Evolutionary conservation across 2,797 vertebrate species (phyloP), one percentile per base, ranked within the genome.

Genomic region (Myripristis jacobus): DNA sequence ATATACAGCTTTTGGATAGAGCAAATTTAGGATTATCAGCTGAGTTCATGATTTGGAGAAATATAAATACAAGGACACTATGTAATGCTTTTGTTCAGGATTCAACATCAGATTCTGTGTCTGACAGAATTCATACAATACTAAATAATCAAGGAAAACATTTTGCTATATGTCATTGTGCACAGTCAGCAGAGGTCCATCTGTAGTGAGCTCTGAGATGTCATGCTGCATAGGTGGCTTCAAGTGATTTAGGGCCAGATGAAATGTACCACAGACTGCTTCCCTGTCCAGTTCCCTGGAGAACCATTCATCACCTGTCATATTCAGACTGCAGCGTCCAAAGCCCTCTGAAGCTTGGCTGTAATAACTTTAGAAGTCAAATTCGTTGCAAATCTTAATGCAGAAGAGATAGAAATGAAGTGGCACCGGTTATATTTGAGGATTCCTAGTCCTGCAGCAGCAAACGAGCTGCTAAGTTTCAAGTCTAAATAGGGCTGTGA

Each of bases 171-270:
- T 63, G 44, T 25, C 11, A 8, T 60, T 19, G 54, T 15, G 67
- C 31, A 38, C 65, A 79, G 66, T 76, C 0, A 2, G 51, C 50
- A 54, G 19, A 67, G 6, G 60, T 61, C 27, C 34, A 50, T 44
- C 27, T 47, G 54, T 73, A 24, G 16, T 36, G 48, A 59, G 54
- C 43, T 70, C 50, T 18, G 9, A 41, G 24, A 54, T 80, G 73
- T 71, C 87, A 67, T 70, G 59, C 70, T 65, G 25, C 73, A 75
- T 21, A 69, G 75, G 72, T 80, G 67, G 56, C 56, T 70, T 18
- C 22, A 60, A 44, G 59, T 82, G 85, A 90, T 89, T 90, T 87
- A 87, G 50, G 47, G 54, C 62, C 63, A 59, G 22, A 66, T 70
- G 67, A 82, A 61, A 79, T 54, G 56, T 3, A 24, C 55, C 22